Evolutionary conservation across 2,888 invertebrate genomes (phyloP).

Genomic region (Leucoma salicis): DNA sequence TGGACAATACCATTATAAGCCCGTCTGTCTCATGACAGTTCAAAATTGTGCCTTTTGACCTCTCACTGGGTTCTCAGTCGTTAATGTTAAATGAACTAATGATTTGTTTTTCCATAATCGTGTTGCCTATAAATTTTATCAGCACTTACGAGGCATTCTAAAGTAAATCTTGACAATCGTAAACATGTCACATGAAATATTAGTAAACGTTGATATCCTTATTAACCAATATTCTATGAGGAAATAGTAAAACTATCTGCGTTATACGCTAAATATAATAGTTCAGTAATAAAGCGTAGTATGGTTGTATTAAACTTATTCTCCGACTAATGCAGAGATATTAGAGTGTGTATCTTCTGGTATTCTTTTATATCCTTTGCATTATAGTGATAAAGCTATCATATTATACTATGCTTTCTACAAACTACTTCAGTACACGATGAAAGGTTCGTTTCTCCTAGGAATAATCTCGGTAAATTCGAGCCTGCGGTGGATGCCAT

Average conservation of each 20-base stretch:
- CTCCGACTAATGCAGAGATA: too few species aligned
- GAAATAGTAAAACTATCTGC: too few species aligned
- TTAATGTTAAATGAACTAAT: conserved; percentile 46
- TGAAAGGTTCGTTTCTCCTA: conserved; percentile 39
- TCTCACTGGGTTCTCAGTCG: conserved; percentile 13
- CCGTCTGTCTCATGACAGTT: conserved; percentile 10
- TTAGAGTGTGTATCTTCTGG: too few species aligned
- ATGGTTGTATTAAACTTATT: too few species aligned
- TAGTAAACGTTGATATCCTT: conserved; percentile 71
- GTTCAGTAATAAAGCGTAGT: too few species aligned
- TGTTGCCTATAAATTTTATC: conserved; percentile 52
- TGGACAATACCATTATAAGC: conserved; percentile 16
- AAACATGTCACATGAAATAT: conserved; percentile 67
- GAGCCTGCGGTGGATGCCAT: conserved; percentile 50
- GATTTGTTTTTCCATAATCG: conserved; percentile 34
- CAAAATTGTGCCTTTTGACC: conserved; percentile 8
- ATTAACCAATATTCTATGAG: too few species aligned
- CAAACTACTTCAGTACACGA: conserved; percentile 29
- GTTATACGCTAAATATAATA: too few species aligned
- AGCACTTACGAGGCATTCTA: conserved; percentile 43
- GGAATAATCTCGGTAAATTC: conserved; percentile 57
- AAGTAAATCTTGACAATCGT: conserved; percentile 45
- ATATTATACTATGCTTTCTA: conserved; percentile 19
- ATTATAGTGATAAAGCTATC: not conserved
- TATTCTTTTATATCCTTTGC: conserved; percentile 52